Base-by-base conservation (phyloP, 2,113 vertebrate genomes). In the Coptodon rendalli region DNA sequence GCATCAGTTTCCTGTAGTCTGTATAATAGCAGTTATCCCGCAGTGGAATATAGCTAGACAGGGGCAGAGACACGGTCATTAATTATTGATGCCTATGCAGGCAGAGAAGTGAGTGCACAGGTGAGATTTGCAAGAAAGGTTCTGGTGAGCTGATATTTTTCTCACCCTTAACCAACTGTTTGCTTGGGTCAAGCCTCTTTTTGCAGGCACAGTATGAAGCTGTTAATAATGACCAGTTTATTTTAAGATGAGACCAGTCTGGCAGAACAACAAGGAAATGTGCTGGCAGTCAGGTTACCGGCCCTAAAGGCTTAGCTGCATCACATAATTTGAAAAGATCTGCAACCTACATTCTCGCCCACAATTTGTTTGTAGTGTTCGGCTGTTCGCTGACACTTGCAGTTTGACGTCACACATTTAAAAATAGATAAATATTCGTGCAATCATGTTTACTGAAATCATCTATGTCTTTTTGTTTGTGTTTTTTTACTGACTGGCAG, bases 1-100 rank as follows among this genome's bases (percentile, higher is more conserved):
- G 43, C 24, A 83, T 83, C 19, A 10, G 14, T 81, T 88, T 84
- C 78, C 68, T 68, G 22, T 34, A 24, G 27, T 57, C 45, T 3
- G 11, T 85, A n/a, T 36, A 78, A 31, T 59, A 76, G 83, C 83
- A 38, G 80, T 38, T 89, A 68, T 85, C 61, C 81, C 66, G 85
- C 86, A 73, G 88, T 63, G 82, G 87, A 89, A 84, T 82, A 34
- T 87, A 88, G 89, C 83, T 45, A 78, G 73, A 83, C 53, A 57
- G 24, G 54, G 78, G 86, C 83, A 86, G 86, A 83, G 82, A n/a
- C 59, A 29, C 3, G 16, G 7, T 88, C 83, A 89, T 94, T 92
- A 89, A 91, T 93, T 91, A 94, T 93, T 93, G 59, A 94, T 83
- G 29, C 4, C n/a, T 2, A 31, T 83, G 86, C 89, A 81, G 89